Conservation (phyloP, 2,888 invertebrate species). For the Fragum whitleyi region DNA sequence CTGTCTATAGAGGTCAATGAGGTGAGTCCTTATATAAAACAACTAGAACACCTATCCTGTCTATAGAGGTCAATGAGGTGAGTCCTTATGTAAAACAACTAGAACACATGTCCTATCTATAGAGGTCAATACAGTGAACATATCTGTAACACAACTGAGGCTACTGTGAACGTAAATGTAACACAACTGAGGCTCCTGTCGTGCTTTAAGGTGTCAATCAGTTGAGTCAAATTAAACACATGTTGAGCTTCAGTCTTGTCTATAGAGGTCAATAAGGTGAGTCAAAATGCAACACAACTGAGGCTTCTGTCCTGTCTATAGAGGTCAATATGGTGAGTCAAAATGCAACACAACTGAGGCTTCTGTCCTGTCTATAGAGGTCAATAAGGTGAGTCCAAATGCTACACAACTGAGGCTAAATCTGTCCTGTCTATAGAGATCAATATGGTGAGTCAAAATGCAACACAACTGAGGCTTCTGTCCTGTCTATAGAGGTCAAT, state of each 20-base stretch:
- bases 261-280: slow-evolving; percentile 44
- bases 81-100: slow-evolving; percentile 69
- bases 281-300: slow-evolving; percentile 67
- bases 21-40: slow-evolving; percentile 66
- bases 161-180: no score
- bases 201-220: no score
- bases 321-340: slow-evolving; percentile 40
- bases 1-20: slow-evolving; percentile 23
- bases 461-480: slow-evolving; percentile 60
- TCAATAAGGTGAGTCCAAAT: slow-evolving; percentile 51
- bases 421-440: slow-evolving; percentile 33
- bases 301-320: slow-evolving; percentile 31
- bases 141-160: no score
- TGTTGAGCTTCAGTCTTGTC: no score
- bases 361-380: slow-evolving; percentile 26
- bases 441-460: slow-evolving; percentile 56
- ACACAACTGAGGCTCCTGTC: no score
- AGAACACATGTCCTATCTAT: slow-evolving; percentile 33
- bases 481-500: slow-evolving; percentile 28
- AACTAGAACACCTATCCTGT: slow-evolving; percentile 48
- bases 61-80: slow-evolving; percentile 25
- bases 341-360: slow-evolving; percentile 68
- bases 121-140: no score
- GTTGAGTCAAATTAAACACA: no score
- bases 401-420: slow-evolving; percentile 65